Evolutionary conservation across 2,888 invertebrate species (phyloP).

Genomic region (Sipha maydis): DNA sequence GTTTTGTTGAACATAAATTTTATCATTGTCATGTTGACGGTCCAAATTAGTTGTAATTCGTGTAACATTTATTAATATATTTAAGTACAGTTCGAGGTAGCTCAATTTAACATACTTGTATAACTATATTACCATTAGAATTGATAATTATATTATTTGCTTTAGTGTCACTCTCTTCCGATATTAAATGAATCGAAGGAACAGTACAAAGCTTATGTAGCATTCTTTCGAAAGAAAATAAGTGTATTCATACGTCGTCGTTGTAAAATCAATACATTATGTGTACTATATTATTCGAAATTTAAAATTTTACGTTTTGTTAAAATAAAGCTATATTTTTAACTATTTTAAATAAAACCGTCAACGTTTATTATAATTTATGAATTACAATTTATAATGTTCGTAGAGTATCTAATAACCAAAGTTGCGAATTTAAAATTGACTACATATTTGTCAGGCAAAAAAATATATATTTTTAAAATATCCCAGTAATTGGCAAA

Average conservation of each 20-base stretch:
- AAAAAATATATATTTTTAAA: constrained; percentile 7
- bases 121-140: not conserved
- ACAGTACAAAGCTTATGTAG: not conserved
- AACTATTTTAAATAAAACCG: not conserved
- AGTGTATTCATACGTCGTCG: not conserved
- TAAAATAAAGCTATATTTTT: not conserved
- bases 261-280: not conserved
- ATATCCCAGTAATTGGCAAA: not conserved
- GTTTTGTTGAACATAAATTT: no score
- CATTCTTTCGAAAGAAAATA: not conserved
- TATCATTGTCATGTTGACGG: not conserved
- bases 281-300: not conserved
- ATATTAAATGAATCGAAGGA: not conserved
- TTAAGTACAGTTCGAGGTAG: no score
- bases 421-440: not conserved
- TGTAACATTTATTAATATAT: no score
- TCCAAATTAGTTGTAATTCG: not conserved
- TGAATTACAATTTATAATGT: not conserved
- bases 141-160: not conserved
- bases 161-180: not conserved
- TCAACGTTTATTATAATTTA: not conserved
- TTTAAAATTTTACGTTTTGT: not conserved
- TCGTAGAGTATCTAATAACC: not conserved
- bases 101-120: not conserved
- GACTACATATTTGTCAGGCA: not conserved